Conservation (phyloP, 1,140 invertebrate genomes). For the Diachasmimorpha longicaudata region DNA sequence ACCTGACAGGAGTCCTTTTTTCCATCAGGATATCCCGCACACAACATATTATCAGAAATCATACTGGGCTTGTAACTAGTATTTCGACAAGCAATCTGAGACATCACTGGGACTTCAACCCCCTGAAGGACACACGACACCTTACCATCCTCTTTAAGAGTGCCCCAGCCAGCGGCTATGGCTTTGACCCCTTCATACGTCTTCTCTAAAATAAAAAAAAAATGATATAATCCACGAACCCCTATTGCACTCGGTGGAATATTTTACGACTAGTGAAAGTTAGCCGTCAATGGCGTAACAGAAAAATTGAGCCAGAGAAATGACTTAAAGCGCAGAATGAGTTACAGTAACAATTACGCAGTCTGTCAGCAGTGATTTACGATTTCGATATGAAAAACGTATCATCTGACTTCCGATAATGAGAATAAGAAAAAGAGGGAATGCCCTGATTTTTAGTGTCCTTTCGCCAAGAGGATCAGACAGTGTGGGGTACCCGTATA, state of each 20-base stretch:
- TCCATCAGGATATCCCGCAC: constrained; percentile 80
- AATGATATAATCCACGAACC: background rate
- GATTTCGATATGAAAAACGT: background rate
- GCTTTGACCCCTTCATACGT: constrained; percentile 73
- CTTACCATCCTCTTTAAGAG: constrained; percentile 79
- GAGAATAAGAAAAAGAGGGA: background rate
- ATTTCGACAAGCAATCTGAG: constrained; percentile 75
- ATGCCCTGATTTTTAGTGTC: background rate
- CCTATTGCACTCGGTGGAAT: background rate
- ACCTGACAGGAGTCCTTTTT: constrained; percentile 86
- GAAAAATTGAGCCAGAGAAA: background rate
- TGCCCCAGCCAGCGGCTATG: constrained; percentile 85
- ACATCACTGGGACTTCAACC: constrained; percentile 82
- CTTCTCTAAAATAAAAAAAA: constrained; percentile 62
- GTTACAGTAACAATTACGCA: background rate
- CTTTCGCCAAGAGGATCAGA: background rate
- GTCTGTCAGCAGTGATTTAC: background rate
- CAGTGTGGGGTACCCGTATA: constrained; percentile 13
- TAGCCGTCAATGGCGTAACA: background rate
- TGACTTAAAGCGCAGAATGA: background rate
- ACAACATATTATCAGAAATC: constrained; percentile 88
- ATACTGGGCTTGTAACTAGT: constrained; percentile 79
- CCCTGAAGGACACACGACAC: constrained; percentile 81
- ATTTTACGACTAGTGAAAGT: background rate
- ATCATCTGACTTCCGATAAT: background rate